Percentiles rank a stretch among this genome's conserved stretches.
phyloP scores from a whole-genome alignment of 2,113 vertebrate genomes.

The Sinocyclocheilus maitianheensis region DNA sequence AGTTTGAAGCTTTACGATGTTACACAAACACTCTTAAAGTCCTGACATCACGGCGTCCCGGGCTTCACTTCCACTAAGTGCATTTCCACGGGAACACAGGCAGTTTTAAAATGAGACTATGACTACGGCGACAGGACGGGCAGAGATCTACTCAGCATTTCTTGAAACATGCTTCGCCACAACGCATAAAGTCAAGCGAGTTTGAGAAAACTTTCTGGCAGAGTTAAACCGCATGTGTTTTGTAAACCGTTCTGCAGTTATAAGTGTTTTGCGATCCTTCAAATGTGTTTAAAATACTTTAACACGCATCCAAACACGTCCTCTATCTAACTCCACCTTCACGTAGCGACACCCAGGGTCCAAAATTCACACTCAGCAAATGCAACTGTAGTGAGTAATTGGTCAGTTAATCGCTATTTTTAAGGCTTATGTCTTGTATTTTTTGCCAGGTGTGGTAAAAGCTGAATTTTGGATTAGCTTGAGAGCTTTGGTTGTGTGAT shows the following conservation, averaged over 20 bases:
- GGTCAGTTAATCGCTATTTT: too few species aligned
- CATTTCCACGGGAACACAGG: constrained; percentile 16
- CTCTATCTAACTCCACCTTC: not conserved
- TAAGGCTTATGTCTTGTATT: too few species aligned
- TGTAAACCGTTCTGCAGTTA: not conserved
- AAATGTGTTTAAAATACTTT: not conserved
- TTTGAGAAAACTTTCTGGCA: not conserved
- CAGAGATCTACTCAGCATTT: not conserved
- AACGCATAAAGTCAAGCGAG: not conserved
- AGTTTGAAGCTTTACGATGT: constrained; percentile 24
- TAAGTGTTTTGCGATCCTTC: not conserved
- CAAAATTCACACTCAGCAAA: too few species aligned
- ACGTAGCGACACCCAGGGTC: not conserved
- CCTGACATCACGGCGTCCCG: constrained; percentile 17
- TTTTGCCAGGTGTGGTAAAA: too few species aligned
- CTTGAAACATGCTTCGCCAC: not conserved
- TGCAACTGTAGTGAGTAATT: too few species aligned
- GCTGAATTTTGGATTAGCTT: too few species aligned
- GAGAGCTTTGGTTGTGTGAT: too few species aligned
- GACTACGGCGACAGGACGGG: not conserved
- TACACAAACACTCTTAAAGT: constrained; percentile 42
- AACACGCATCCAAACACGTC: not conserved
- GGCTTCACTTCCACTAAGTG: constrained; percentile 24
- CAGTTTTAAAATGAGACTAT: constrained; percentile 36
- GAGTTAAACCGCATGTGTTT: not conserved